Evolutionary conservation across 2,888 invertebrate species (phyloP).

Genomic region (Creontiades dilutus): DNA sequence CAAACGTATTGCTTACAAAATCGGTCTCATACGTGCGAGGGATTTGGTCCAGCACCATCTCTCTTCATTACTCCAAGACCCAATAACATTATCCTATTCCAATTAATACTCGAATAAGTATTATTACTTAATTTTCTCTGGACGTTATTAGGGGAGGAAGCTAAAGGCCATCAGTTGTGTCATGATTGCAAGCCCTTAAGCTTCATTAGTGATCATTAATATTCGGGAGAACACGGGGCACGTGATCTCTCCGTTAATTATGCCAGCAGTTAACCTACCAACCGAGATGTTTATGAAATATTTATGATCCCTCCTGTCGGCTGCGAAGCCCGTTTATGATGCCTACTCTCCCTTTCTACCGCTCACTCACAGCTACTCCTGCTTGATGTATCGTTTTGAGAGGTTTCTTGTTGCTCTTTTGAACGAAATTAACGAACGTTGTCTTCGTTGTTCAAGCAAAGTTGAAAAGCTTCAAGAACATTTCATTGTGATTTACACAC

Average conservation of each 20-base stretch:
- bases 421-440: background rate
- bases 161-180: background rate
- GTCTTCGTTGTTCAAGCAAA: too few relatives aligned
- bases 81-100: too few relatives aligned
- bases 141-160: background rate
- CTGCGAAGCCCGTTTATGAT: background rate
- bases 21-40: too few relatives aligned
- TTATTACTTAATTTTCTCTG: background rate
- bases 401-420: background rate
- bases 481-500: too few relatives aligned
- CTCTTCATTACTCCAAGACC: too few relatives aligned
- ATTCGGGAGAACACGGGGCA: conserved; percentile 31
- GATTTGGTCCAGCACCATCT: too few relatives aligned
- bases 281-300: conserved; percentile 53
- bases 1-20: too few relatives aligned
- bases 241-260: conserved; percentile 54
- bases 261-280: conserved; percentile 25
- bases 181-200: conserved; percentile 47
- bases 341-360: background rate
- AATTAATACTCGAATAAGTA: background rate
- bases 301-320: conserved; percentile 11
- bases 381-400: background rate
- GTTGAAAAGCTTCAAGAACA: too few relatives aligned
- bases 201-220: conserved; percentile 57
- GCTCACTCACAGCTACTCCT: background rate